Conservation (phyloP, 1,140 invertebrate genomes). For the Wiebesia pumilae region DNA sequence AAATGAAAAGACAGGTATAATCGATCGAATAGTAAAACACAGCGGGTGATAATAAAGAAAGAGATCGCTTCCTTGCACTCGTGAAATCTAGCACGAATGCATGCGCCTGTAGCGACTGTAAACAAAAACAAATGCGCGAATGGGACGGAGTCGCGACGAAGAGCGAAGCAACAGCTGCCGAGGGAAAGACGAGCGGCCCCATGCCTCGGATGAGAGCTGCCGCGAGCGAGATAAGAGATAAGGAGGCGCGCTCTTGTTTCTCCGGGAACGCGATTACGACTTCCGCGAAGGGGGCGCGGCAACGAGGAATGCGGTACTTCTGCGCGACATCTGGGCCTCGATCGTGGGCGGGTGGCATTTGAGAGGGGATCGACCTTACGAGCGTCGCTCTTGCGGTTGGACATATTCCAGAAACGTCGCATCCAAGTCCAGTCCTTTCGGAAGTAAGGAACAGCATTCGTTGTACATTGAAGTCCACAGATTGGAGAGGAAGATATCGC, state of each 20-base stretch:
- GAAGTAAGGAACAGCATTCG: background rate
- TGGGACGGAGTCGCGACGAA: background rate
- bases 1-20: background rate
- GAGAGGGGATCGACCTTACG: background rate
- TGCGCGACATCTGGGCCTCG: background rate
- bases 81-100: background rate
- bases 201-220: background rate
- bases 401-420: background rate
- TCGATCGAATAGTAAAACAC: background rate
- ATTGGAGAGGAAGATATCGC: too few relatives aligned
- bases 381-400: background rate
- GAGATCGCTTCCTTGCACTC: background rate
- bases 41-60: background rate
- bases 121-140: background rate
- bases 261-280: background rate
- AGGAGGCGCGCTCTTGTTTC: background rate
- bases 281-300: constrained; percentile 39
- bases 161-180: background rate
- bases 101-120: too few relatives aligned
- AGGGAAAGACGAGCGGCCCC: background rate
- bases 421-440: background rate
- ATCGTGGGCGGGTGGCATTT: background rate
- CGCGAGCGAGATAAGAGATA: constrained; percentile 18
- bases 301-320: constrained; percentile 15
- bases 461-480: background rate